phyloP scores from a whole-genome alignment of 2,888 invertebrate species.

The Pemphredon lugubris region DNA sequence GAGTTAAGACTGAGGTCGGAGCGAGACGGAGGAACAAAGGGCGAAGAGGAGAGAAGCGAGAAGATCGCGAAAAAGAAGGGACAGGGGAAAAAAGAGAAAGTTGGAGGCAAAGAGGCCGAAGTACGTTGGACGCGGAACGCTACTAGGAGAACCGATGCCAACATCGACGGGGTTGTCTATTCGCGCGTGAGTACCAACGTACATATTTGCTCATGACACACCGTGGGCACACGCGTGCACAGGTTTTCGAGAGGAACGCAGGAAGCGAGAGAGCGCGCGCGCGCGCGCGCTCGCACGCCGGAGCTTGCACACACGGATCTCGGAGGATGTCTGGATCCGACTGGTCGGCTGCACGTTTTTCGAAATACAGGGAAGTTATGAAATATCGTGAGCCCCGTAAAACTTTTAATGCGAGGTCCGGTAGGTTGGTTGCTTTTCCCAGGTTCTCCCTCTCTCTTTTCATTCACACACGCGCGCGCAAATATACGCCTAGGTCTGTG shows the following conservation, averaged over 20 bases:
- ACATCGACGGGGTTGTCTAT: constrained; percentile 9
- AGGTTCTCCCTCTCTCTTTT: constrained; percentile 3
- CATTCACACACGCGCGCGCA: no score
- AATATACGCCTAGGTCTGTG: not conserved
- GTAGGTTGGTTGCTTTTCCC: constrained; percentile 52
- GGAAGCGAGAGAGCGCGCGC: no score
- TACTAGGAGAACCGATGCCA: constrained; percentile 6
- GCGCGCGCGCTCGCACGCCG: constrained; percentile 15
- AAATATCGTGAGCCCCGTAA: constrained; percentile 79
- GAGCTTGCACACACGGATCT: constrained; percentile 41
- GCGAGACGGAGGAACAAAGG: constrained; percentile 33
- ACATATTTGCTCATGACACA: constrained; percentile 18
- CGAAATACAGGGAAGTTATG: constrained; percentile 80
- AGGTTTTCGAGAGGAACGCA: constrained; percentile 22
- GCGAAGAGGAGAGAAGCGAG: not conserved
- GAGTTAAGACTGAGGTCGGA: constrained; percentile 4
- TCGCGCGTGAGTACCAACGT: constrained; percentile 11
- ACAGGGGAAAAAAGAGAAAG: constrained; percentile 3
- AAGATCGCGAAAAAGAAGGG: constrained; percentile 9
- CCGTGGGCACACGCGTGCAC: not conserved
- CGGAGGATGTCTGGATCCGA: constrained; percentile 42
- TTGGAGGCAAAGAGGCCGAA: not conserved
- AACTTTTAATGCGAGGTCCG: constrained; percentile 79
- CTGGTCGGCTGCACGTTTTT: constrained; percentile 72
- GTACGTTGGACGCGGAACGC: not conserved